Conservation (phyloP, 2,113 vertebrate species). For the Prochilodus magdalenae region DNA sequence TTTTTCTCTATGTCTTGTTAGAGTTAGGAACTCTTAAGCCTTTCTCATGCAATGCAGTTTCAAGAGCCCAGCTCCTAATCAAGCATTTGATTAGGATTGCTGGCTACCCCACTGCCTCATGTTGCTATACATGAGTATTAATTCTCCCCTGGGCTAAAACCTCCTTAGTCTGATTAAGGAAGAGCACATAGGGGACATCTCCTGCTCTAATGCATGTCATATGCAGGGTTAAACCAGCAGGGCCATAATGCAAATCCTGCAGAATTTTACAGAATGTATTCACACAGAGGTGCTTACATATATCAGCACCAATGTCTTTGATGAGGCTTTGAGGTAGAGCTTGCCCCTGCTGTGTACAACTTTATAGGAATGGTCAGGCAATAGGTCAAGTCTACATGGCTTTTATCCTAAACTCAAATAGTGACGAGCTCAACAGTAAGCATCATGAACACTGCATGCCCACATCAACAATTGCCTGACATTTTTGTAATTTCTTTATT, state of each 20-base stretch:
- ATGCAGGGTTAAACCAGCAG: background rate
- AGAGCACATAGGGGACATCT: background rate
- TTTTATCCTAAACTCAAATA: too few species aligned
- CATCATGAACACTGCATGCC: too few species aligned
- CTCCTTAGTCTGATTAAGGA: slow-evolving; percentile 50
- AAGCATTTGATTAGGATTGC: slow-evolving; percentile 19
- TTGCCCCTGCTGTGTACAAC: background rate
- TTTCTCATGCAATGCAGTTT: slow-evolving; percentile 18
- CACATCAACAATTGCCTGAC: too few species aligned
- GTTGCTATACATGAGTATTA: slow-evolving; percentile 18
- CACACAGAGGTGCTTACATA: background rate
- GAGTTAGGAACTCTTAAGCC: slow-evolving; percentile 27
- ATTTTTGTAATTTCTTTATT: too few species aligned
- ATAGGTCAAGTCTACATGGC: background rate
- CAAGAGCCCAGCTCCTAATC: slow-evolving; percentile 19
- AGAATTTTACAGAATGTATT: background rate
- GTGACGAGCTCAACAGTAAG: too few species aligned
- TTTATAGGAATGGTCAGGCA: background rate
- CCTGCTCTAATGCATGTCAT: slow-evolving; percentile 26
- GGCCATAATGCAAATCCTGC: background rate
- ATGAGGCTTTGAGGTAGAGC: background rate
- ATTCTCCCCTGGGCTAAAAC: slow-evolving; percentile 44
- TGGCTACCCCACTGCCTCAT: slow-evolving; percentile 9
- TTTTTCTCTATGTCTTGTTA: slow-evolving; percentile 6
- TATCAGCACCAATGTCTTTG: background rate